Base-by-base conservation (phyloP, 1,140 invertebrate genomes). In the Chelonus insularis region DNA sequence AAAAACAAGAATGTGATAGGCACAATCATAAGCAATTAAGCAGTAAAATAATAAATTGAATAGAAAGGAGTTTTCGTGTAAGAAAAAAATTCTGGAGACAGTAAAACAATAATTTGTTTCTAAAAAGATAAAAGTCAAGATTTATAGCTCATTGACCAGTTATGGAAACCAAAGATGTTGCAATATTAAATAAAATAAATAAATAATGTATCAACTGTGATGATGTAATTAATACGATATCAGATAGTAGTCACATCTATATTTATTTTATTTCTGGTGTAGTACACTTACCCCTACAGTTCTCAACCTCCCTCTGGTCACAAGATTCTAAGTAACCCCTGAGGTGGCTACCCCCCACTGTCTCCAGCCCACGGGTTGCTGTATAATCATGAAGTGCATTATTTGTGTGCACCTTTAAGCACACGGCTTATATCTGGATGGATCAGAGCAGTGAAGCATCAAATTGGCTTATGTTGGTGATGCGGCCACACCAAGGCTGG, bases 41-140 rank as follows among this genome's bases (percentile, higher is more conserved):
- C 62, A 64, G 72, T 74, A 74, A 74, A 72, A 48, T 57, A 58
- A 67, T 72, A 70, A 70, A 72, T 20, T 3, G 16, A 16, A 43
- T 16, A 43, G 16, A 1, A 7, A 43, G 14, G 14, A 39, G n/a
- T 5, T 39, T 12, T n/a, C 8, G 2, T 4, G 36, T 11, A n/a
- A n/a, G 11, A 39, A 39, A 39, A 11, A 39, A 39, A n/a, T 4
- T 11, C n/a, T 34, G 32, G 11, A 34, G 1, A 34, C 11, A 34
- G 6, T 11, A 34, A 34, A 1, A 1, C n/a, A n/a, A n/a, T n/a
- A n/a, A n/a, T n/a, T n/a, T n/a, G n/a, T n/a, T n/a, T n/a, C n/a
- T n/a, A n/a, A n/a, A n/a, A n/a, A n/a, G n/a, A n/a, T n/a, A n/a
- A n/a, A n/a, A n/a, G n/a, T n/a, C n/a, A n/a, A n/a, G n/a, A n/a